Conservation (phyloP, 2,888 invertebrate genomes). For the Lamellibrachia satsuma region DNA sequence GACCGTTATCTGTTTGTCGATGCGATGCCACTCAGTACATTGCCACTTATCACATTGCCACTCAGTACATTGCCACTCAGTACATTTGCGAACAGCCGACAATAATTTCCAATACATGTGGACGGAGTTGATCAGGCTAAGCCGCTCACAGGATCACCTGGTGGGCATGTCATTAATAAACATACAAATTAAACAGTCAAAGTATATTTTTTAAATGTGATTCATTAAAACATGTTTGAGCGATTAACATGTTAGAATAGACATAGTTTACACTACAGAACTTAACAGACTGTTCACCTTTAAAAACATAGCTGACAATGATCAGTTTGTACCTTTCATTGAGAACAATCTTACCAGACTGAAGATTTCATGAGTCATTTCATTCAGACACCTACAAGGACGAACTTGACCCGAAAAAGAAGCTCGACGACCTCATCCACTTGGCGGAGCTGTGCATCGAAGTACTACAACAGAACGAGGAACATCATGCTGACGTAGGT, state of each 20-base stretch:
- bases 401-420: constrained; percentile 56
- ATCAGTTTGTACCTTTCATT: background rate
- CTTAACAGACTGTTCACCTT: background rate
- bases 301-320: background rate
- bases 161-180: background rate
- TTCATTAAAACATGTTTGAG: background rate
- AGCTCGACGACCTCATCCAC: constrained; percentile 92
- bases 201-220: background rate
- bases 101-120: background rate
- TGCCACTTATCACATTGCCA: background rate
- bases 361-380: background rate
- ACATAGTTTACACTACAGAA: background rate
- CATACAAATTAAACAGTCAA: background rate
- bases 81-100: background rate
- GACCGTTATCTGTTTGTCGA: background rate
- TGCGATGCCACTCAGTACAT: background rate
- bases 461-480: constrained; percentile 97
- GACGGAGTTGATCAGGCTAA: background rate
- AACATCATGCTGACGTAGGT: constrained; percentile 98
- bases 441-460: constrained; percentile 98
- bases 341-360: background rate
- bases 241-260: background rate
- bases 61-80: background rate
- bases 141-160: background rate
- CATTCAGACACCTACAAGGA: constrained; percentile 22